Conservation (phyloP, 2,888 invertebrate genomes). For the Stegophylla sp. region DNA sequence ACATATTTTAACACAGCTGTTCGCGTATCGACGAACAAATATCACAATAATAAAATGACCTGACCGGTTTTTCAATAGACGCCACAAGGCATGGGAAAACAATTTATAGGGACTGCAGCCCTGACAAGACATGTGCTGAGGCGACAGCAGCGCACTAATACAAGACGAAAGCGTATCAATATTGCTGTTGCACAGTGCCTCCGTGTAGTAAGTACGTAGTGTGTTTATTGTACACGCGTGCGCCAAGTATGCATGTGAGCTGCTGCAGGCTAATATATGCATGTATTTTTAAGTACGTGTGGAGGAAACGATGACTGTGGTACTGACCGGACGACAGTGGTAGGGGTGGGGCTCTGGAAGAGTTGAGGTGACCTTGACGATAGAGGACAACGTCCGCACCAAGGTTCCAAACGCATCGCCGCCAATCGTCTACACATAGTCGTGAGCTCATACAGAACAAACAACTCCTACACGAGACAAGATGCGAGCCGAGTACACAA, state of each 20-base stretch:
- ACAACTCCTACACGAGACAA: conserved; percentile 40
- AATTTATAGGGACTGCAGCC: neutral
- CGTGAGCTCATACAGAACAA: neutral
- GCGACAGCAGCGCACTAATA: neutral
- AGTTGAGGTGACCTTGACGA: conserved; percentile 48
- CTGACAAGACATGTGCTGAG: neutral
- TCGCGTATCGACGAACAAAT: neutral
- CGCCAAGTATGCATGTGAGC: no score
- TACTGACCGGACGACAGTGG: conserved; percentile 66
- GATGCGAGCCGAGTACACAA: neutral
- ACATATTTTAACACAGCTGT: neutral
- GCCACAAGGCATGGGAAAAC: neutral
- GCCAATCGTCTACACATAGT: neutral
- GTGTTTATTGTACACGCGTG: conserved; percentile 66
- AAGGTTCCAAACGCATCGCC: conserved; percentile 32
- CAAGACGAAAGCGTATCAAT: neutral
- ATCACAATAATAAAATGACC: neutral
- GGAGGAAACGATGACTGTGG: neutral
- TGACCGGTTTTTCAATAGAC: conserved; percentile 15
- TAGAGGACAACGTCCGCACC: conserved; percentile 55
- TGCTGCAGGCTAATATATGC: no score
- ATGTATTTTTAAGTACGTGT: no score
- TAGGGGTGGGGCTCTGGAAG: conserved; percentile 23
- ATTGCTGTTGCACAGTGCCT: neutral
- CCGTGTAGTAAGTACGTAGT: neutral